These are phyloP conservation scores for Oncorhynchus keta DNA, from an alignment of 2,113 vertebrate genomes.

Conservation along the genomic window DNA sequence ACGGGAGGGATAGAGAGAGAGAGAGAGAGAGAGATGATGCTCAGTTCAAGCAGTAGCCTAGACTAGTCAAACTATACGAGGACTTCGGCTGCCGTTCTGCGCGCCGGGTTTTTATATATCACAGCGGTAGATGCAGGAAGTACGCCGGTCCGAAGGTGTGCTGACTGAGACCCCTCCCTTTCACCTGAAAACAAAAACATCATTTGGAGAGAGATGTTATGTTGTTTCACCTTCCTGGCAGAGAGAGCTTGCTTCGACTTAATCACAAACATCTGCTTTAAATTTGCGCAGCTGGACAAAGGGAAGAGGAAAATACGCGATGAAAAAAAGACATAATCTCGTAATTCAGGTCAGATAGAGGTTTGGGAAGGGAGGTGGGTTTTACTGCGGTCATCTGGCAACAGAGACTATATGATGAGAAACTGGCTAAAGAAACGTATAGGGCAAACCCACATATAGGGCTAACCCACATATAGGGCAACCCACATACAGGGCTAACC, in stretches of 20 bases:
- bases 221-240: conserved; percentile 42
- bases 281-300: conserved; percentile 61
- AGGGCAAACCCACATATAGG: no score
- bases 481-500: no score
- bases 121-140: conserved; percentile 71
- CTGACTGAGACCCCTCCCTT: conserved; percentile 61
- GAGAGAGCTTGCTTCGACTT: conserved; percentile 38
- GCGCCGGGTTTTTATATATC: conserved; percentile 86
- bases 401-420: no score
- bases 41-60: conserved; percentile 46
- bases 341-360: conserved; percentile 10
- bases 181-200: conserved; percentile 73
- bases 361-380: no score
- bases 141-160: conserved; percentile 71
- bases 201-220: conserved; percentile 44
- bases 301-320: conserved; percentile 44
- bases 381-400: no score
- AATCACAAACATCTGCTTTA: conserved; percentile 66
- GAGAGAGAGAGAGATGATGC: conserved; percentile 1
- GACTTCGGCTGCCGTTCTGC: conserved; percentile 68
- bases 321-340: conserved; percentile 32
- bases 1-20: conserved; percentile 19
- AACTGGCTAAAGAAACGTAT: background rate
- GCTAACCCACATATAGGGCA: no score
- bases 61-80: conserved; percentile 73